Conservation (phyloP, 1,140 invertebrate genomes). For the Eupeodes corollae region DNA sequence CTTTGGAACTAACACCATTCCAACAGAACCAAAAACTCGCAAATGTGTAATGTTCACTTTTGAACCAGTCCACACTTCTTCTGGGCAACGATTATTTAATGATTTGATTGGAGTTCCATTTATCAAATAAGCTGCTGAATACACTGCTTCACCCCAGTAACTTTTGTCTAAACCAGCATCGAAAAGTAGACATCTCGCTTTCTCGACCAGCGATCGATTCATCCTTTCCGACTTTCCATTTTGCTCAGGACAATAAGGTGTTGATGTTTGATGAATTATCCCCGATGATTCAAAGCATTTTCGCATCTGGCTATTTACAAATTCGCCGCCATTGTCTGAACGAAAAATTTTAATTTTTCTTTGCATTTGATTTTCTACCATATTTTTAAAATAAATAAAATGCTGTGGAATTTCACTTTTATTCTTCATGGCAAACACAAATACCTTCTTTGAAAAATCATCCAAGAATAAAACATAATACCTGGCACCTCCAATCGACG, state of each 20-base stretch:
- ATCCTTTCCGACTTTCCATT: too few species aligned
- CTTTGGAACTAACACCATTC: conserved; percentile 32
- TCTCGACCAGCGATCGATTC: too few species aligned
- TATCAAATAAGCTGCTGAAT: too few species aligned
- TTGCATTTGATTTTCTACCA: conserved; percentile 21
- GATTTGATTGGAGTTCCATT: too few species aligned
- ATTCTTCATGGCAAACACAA: conserved; percentile 17
- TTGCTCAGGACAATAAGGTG: conserved; percentile 17
- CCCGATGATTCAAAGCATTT: neutral
- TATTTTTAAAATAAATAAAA: too few species aligned
- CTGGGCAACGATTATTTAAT: conserved; percentile 21
- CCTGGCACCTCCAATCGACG: too few species aligned
- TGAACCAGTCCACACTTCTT: too few species aligned
- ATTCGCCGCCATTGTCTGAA: conserved; percentile 23
- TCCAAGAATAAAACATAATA: too few species aligned
- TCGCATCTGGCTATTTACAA: conserved; percentile 15
- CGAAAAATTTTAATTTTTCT: conserved; percentile 15
- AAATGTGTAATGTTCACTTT: conserved; percentile 17
- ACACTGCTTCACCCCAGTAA: too few species aligned
- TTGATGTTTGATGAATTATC: conserved; percentile 11
- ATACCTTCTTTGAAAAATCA: conserved; percentile 17
- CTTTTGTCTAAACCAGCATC: too few species aligned
- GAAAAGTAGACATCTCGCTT: too few species aligned
- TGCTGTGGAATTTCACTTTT: too few species aligned
- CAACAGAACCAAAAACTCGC: conserved; percentile 34